Percentiles rank a stretch among this genome's conserved stretches.
Evolutionary conservation across 2,113 vertebrate genomes (phyloP).

Genomic region (Ailurus styani): DNA sequence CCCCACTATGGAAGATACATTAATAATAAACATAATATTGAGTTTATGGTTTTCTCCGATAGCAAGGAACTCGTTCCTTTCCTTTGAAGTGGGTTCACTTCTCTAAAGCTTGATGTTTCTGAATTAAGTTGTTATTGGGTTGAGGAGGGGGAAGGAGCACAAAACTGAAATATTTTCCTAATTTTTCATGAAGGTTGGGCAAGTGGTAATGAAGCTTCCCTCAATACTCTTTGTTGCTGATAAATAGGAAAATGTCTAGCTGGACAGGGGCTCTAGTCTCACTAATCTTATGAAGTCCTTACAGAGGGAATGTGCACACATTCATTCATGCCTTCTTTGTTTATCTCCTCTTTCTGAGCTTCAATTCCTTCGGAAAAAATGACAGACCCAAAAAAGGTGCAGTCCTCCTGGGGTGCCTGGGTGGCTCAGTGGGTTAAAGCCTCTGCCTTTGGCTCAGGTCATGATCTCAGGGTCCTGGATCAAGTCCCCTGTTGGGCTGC

Average conservation of each 20-base stretch:
- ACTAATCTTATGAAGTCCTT: not conserved
- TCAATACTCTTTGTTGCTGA: not conserved
- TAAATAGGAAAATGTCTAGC: not conserved
- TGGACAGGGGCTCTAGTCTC: not conserved
- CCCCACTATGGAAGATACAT: not conserved
- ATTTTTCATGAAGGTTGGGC: not conserved
- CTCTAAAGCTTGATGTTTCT: not conserved
- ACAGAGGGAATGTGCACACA: not conserved
- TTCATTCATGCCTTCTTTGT: not conserved
- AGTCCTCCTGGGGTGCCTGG: too few relatives aligned
- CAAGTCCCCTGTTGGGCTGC: too few relatives aligned
- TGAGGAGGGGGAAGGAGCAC: not conserved
- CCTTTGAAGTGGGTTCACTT: not conserved
- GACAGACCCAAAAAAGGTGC: not conserved
- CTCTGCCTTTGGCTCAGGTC: too few relatives aligned
- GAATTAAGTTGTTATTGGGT: not conserved
- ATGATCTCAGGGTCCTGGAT: too few relatives aligned
- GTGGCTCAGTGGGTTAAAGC: too few relatives aligned
- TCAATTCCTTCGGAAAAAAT: not conserved
- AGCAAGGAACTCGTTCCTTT: not conserved
- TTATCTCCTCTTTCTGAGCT: not conserved
- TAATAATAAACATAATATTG: not conserved
- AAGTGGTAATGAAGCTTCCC: not conserved
- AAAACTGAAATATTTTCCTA: conserved; percentile 36
- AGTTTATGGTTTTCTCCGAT: not conserved